Evolutionary conservation across 2,888 invertebrate genomes (phyloP).

Genomic region (Brassicogethes aeneus): DNA sequence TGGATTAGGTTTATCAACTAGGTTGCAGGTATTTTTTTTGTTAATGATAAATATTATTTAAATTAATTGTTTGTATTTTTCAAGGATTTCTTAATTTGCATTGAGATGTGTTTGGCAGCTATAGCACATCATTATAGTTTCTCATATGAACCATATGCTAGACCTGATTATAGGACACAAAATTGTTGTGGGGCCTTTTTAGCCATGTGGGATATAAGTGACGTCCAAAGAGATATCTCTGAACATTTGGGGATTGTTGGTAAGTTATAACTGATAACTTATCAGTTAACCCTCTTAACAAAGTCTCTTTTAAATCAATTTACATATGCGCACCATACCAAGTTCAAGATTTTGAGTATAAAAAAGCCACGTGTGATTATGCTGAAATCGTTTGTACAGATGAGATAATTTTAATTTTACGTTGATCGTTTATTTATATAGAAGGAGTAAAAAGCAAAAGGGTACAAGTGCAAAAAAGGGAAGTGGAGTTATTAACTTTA

Average conservation of each 20-base stretch:
- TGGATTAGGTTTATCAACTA: slow-evolving; percentile 67
- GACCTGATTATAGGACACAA: slow-evolving; percentile 26
- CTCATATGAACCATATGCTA: slow-evolving; percentile 81
- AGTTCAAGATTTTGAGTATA: too few species aligned
- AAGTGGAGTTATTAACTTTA: too few species aligned
- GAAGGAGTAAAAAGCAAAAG: too few species aligned
- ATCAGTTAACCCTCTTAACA: background rate
- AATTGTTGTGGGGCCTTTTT: slow-evolving; percentile 70
- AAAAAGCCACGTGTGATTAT: too few species aligned
- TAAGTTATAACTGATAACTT: too few species aligned
- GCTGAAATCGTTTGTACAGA: too few species aligned
- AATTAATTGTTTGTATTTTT: slow-evolving; percentile 48
- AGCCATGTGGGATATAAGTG: slow-evolving; percentile 96
- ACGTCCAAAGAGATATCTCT: slow-evolving; percentile 84
- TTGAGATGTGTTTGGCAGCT: slow-evolving; percentile 96
- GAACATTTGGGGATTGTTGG: slow-evolving; percentile 90
- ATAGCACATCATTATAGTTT: slow-evolving; percentile 94
- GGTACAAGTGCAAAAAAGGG: too few species aligned
- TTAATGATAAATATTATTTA: slow-evolving; percentile 69
- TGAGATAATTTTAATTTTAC: too few species aligned
- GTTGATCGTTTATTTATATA: too few species aligned
- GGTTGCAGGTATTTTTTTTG: slow-evolving; percentile 57
- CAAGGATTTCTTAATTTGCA: slow-evolving; percentile 91
- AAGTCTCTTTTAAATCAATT: slow-evolving; percentile 1
- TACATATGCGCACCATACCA: too few species aligned